Evolutionary conservation across 2,888 invertebrate species (phyloP), one percentile per base, ranked within the genome.

Genomic region (Synergus japonicus): DNA sequence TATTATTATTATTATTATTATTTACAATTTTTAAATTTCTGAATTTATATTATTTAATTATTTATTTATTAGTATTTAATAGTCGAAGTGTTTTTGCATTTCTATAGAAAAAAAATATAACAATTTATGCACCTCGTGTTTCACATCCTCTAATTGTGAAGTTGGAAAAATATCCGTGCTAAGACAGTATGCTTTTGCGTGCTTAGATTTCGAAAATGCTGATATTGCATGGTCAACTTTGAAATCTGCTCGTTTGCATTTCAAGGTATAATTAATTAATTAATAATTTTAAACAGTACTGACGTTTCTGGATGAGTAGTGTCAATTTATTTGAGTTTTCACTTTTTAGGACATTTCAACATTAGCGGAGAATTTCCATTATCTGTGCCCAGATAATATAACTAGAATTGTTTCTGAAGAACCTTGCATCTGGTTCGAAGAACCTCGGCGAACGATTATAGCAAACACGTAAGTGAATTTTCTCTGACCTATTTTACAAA

Each of bases 151-250:
- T 0, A 92, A 92, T 3, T 97, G 97, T 89, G 93, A 94, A 0
- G 90, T 90, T 0, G 93, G 93, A 4, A 98, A 98, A 91, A 95
- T 95, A 77, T 97, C 97, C 91, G 96, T 97, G 94, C 98, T 98
- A 2, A 94, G 96, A 82, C 93, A 95, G 65, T 98, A 98, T 0
- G 95, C 97, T 0, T 93, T 98, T 37, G 5, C 37, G 0, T 37
- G 37, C 37, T 37, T 37, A 37, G 37, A 37, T 4, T 37, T 7
- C 37, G 5, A 37, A 37, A 37, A 7, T 0, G 37, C 5, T 37
- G 37, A 37, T 5, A 37, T 37, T 37, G 37, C 7, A 5, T 37
- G 37, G 37, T 5, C 37, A 7, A 37, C 37, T 37, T 7, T 37
- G 37, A 37, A 5, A 37, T 37, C 37, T 37, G 37, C 37, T 37